A percentile compares a stretch with the other conserved stretches of the same genome.
Evolutionary conservation across 2,888 invertebrate genomes (phyloP).

Genomic region (Cyclophora punctaria): DNA sequence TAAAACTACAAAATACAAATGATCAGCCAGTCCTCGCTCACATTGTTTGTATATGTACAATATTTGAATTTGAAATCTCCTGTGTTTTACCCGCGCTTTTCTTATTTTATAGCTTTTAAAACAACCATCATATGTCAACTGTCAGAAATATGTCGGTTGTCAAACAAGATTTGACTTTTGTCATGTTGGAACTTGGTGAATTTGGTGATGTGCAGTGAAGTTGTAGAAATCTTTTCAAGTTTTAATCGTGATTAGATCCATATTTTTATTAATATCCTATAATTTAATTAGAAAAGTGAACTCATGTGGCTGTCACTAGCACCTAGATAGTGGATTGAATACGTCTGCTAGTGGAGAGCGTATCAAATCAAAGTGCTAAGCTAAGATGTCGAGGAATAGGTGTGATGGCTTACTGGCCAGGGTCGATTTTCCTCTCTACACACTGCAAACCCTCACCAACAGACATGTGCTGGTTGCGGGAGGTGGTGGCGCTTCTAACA

Average conservation of each 20-base stretch:
- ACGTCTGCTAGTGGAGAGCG: constrained; percentile 25
- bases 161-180: constrained; percentile 51
- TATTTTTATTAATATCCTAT: constrained; percentile 38
- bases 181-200: constrained; percentile 70
- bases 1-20: too few relatives aligned
- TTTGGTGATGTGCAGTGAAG: constrained; percentile 11
- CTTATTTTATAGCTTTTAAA: too few relatives aligned
- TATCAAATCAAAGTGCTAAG: constrained; percentile 44
- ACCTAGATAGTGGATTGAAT: constrained; percentile 34
- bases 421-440: constrained; percentile 95
- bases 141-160: background rate
- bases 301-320: constrained; percentile 38
- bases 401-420: constrained; percentile 86
- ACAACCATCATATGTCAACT: background rate
- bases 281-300: constrained; percentile 39
- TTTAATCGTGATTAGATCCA: constrained; percentile 47
- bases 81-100: too few relatives aligned
- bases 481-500: constrained; percentile 97
- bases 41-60: too few relatives aligned
- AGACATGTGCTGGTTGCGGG: constrained; percentile 97
- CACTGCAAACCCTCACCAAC: constrained; percentile 91
- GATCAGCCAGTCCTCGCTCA: too few relatives aligned
- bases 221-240: constrained; percentile 47
- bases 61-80: too few relatives aligned
- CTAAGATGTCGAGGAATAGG: constrained; percentile 64